Evolutionary conservation across 2,797 vertebrate species (phyloP).

Genomic region (Rhinatrema bivittatum): DNA sequence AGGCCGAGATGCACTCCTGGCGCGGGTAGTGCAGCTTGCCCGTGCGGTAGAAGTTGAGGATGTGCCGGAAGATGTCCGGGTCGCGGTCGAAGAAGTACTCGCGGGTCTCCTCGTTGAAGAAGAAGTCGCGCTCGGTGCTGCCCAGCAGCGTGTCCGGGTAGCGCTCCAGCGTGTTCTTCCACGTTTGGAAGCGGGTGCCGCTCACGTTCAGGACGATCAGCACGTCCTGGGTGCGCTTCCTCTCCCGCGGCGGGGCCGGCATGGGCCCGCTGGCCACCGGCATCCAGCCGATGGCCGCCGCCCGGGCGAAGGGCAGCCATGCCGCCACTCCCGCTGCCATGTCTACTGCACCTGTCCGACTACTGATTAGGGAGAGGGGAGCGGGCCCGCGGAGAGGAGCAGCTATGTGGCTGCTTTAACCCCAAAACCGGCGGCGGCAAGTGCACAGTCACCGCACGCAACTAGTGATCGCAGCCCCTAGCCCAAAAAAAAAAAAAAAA

Average conservation of each 20-base stretch:
- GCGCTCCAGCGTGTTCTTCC: conserved; percentile 86
- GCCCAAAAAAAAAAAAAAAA: too few relatives aligned
- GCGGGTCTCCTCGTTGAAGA: conserved; percentile 82
- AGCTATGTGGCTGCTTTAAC: too few relatives aligned
- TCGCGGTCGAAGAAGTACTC: conserved; percentile 97
- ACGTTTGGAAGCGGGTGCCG: conserved; percentile 87
- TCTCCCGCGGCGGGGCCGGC: conserved; percentile 71
- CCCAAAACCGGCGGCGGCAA: too few relatives aligned
- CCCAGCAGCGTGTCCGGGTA: conserved; percentile 93
- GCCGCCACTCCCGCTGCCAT: conserved; percentile 91
- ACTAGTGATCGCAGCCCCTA: too few relatives aligned
- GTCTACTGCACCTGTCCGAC: conserved; percentile 16
- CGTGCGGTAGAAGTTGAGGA: conserved; percentile 93
- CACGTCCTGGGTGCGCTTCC: conserved; percentile 63
- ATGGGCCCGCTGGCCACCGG: conserved; percentile 84
- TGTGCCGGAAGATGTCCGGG: conserved; percentile 90
- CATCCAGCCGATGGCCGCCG: conserved; percentile 94
- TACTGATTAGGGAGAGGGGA: too few relatives aligned
- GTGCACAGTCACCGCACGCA: too few relatives aligned
- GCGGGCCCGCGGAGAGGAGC: too few relatives aligned
- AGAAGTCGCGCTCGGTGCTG: conserved; percentile 90
- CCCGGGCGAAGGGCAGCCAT: conserved; percentile 91
- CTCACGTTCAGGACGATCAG: conserved; percentile 89
- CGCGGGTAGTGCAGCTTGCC: conserved; percentile 91
- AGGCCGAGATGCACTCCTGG: conserved; percentile 90